Conservation (phyloP, 2,888 invertebrate species). For the Homarus gammarus region DNA sequence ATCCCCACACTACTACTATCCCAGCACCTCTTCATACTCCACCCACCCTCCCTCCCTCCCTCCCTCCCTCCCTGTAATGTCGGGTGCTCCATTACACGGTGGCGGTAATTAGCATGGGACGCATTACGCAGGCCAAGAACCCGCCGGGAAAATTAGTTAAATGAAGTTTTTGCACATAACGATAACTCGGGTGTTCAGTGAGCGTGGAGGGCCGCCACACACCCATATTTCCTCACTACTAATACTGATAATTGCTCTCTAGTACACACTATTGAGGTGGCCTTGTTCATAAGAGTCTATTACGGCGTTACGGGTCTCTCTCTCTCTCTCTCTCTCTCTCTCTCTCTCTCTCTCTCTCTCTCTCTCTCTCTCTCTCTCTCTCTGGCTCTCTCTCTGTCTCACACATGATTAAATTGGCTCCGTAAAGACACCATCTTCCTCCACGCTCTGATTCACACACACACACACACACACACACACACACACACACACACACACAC, state of each 20-base stretch:
- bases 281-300: too few relatives aligned
- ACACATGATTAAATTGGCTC: constrained; percentile 30
- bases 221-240: constrained; percentile 36
- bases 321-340: constrained; percentile 8
- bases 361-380: too few relatives aligned
- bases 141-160: constrained; percentile 46
- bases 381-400: too few relatives aligned
- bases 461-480: constrained; percentile 11
- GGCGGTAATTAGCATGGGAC: constrained; percentile 49
- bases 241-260: constrained; percentile 49
- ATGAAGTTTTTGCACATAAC: constrained; percentile 52
- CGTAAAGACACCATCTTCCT: not conserved
- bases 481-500: too few relatives aligned
- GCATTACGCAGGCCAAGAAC: constrained; percentile 36
- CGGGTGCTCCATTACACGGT: constrained; percentile 35
- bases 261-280: constrained; percentile 3
- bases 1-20: too few relatives aligned
- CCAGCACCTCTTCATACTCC: not conserved
- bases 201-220: constrained; percentile 13
- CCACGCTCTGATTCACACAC: constrained; percentile 20
- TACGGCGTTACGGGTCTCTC: not conserved
- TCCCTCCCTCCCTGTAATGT: constrained; percentile 7
- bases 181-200: constrained; percentile 44
- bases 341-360: too few relatives aligned
- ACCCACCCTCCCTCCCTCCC: not conserved